Evolutionary conservation across 2,888 invertebrate species (phyloP).

Genomic region (Mactromeris polynyma): DNA sequence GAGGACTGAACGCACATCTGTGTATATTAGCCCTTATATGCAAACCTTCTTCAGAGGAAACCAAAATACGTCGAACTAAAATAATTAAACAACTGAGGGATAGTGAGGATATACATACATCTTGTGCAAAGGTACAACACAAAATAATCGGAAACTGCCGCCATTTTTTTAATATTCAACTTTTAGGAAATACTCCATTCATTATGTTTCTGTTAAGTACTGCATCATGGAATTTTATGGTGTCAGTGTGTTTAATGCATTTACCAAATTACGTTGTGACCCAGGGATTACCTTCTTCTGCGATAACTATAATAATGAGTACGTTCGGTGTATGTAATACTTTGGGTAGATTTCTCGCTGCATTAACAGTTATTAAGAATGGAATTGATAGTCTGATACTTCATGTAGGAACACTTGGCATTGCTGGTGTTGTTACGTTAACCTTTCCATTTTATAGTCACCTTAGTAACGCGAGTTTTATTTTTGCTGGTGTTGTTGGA

Average conservation of each 20-base stretch:
- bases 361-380: constrained; percentile 25
- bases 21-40: constrained; percentile 65
- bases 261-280: constrained; percentile 58
- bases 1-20: constrained; percentile 60
- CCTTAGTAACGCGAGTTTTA: constrained; percentile 38
- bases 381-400: constrained; percentile 46
- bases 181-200: constrained; percentile 43
- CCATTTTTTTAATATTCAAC: constrained; percentile 20
- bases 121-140: not conserved
- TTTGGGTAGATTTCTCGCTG: constrained; percentile 53
- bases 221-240: constrained; percentile 58
- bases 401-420: constrained; percentile 47
- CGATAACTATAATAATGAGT: constrained; percentile 60
- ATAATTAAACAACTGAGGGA: not conserved
- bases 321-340: constrained; percentile 59
- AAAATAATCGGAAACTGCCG: not conserved
- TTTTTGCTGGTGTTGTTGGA: constrained; percentile 51
- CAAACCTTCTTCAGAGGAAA: constrained; percentile 60
- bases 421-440: constrained; percentile 46
- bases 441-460: constrained; percentile 53
- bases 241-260: constrained; percentile 58
- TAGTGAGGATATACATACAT: not conserved
- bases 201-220: constrained; percentile 58
- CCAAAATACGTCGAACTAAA: constrained; percentile 21
- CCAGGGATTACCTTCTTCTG: constrained; percentile 33